Conservation (phyloP, 2,113 vertebrate species). For the Polypterus bichir region DNA sequence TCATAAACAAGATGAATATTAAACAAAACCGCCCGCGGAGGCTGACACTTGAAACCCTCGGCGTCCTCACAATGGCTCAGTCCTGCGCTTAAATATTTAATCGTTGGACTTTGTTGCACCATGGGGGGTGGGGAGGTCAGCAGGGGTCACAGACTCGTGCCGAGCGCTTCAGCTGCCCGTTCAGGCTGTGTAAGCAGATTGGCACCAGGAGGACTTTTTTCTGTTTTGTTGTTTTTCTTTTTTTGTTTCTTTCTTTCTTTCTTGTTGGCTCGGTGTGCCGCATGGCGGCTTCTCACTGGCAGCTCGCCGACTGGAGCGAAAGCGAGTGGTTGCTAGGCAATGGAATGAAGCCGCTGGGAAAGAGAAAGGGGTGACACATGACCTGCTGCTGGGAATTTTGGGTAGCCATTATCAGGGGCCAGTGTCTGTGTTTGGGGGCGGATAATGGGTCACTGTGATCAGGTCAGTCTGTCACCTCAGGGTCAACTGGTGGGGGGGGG, state of each 20-base stretch:
- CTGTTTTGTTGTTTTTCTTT: not conserved
- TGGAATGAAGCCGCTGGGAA: not conserved
- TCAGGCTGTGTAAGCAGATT: no score
- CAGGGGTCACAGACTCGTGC: not conserved
- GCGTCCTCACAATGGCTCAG: slow-evolving; percentile 7
- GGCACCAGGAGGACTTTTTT: not conserved
- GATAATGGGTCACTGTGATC: no score
- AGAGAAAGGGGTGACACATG: no score
- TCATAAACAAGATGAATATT: slow-evolving; percentile 19
- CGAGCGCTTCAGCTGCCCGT: no score
- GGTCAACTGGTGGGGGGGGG: no score
- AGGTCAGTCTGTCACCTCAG: no score
- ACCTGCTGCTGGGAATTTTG: no score
- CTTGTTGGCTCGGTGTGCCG: not conserved
- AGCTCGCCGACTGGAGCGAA: not conserved
- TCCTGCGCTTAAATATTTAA: slow-evolving; percentile 16
- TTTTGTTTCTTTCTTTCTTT: no score
- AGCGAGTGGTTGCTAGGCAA: slow-evolving; percentile 9
- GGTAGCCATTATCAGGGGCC: no score
- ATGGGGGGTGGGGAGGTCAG: not conserved
- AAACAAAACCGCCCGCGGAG: slow-evolving; percentile 27
- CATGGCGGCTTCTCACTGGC: not conserved
- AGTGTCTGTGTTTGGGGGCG: no score
- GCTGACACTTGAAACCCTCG: slow-evolving; percentile 47
- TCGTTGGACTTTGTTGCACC: not conserved